Base-by-base conservation (phyloP, 2,888 invertebrate genomes). In the Cloeon dipterum region DNA sequence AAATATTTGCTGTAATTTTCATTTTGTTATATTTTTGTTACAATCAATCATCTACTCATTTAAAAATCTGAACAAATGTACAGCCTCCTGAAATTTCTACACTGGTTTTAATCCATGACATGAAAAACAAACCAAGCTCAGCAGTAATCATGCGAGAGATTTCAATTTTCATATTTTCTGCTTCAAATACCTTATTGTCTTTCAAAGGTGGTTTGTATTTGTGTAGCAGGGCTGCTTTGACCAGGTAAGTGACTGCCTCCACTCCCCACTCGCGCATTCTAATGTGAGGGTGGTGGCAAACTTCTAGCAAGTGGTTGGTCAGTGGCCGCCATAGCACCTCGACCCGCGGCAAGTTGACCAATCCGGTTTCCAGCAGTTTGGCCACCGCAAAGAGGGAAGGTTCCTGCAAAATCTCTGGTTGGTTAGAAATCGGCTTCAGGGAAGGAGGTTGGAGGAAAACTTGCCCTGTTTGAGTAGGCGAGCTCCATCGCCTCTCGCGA, bases 211-310 rank as follows among this genome's bases (percentile, higher is more conserved):
- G 69, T 10, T 70, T 70, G 53, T 86, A 83, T 52, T 83, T 82
- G 52, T 78, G 79, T 45, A 78, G 77, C 44, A 94, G 66, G 3
- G 93, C 89, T 0, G 85, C 78, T 54, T 83, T 85, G 0, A 94
- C 88, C 34, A 96, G 62, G 52, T 85, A 86, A 0, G 94, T 93
- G 37, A 96, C 74, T 0, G 93, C 91, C 57, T 93, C 91, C 0
- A 93, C 91, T 0, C 94, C 94, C 93, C 93, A 96, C 55, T 91
- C 91, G 25, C 96, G 63, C 85, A 96, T 86, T 43, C 86, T 63
- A 44, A 85, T 82, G 50, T 88, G 89, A 0, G 91, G 86, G 59
- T 93, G 93, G 52, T 88, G 86, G 51, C 91, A 91, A 41, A 91
- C 89, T 60, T 93, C 91, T 33, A 94, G 57, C n/a, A 96, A 64